Conservation (phyloP, 1,140 invertebrate species). For the Drosophila sp. region DNA sequence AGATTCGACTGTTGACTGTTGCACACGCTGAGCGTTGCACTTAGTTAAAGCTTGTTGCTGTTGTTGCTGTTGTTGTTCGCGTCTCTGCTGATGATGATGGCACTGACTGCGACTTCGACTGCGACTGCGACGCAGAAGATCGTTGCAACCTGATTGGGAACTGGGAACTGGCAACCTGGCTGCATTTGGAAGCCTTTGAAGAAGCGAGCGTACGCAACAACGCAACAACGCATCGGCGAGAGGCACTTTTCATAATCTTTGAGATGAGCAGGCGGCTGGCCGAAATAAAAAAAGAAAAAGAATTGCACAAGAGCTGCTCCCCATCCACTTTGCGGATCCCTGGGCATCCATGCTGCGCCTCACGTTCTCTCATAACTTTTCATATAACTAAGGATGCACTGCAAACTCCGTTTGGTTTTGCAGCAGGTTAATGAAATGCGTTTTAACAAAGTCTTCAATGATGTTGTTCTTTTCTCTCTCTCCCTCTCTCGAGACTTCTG, state of each 20-base stretch:
- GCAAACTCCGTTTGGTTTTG: slow-evolving; percentile 19
- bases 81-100: not conserved
- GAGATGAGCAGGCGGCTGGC: slow-evolving; percentile 51
- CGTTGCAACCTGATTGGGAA: slow-evolving; percentile 25
- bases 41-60: slow-evolving; percentile 49
- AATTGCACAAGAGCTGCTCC: slow-evolving; percentile 1
- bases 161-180: slow-evolving; percentile 20
- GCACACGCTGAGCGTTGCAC: slow-evolving; percentile 74
- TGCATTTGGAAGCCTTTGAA: slow-evolving; percentile 63
- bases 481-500: slow-evolving; percentile 23
- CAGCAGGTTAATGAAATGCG: slow-evolving; percentile 82
- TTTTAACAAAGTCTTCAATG: slow-evolving; percentile 70
- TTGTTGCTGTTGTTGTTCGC: slow-evolving; percentile 8
- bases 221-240: slow-evolving; percentile 42
- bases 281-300: slow-evolving; percentile 33
- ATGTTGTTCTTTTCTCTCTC: slow-evolving; percentile 33
- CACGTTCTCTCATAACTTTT: slow-evolving; percentile 60
- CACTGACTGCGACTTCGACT: slow-evolving; percentile 1
- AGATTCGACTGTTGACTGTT: slow-evolving; percentile 22
- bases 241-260: slow-evolving; percentile 79
- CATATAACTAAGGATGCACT: slow-evolving; percentile 10
- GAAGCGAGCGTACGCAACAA: slow-evolving; percentile 55
- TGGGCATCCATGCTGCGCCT: slow-evolving; percentile 44
- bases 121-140: slow-evolving; percentile 11
- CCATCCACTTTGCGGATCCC: not conserved